Base-by-base conservation (phyloP, 2,888 invertebrate genomes). In the Dioctria rufipes region DNA sequence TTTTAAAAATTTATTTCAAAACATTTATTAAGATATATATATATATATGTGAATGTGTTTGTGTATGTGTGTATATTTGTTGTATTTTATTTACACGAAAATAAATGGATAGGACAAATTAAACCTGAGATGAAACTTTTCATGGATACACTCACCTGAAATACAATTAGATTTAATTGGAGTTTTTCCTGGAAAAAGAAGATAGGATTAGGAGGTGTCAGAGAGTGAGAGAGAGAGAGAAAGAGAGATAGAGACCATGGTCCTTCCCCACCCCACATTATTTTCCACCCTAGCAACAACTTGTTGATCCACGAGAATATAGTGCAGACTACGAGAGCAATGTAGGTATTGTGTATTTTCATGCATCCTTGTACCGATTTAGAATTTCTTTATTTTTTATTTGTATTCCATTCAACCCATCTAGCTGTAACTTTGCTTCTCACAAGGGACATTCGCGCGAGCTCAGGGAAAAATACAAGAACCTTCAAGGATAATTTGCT, bases 1-100 rank as follows among this genome's bases (percentile, higher is more conserved):
- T 77, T n/a, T 78, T 43, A 78, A 61, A 40, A 73, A 67, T 73
- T 78, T 75, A 81, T 65, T 69, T 63, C 69, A 46, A 49, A 54
- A 39, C 25, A 25, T 25, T 25, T 25, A 25, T 25, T 25, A 65
- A 58, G n/a, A 49, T 51, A n/a, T 54, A 5, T 60, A 11, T 43
- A 25, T 9, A 63, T 49, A 46, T 49, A 63, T 25, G 39, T 42
- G 9, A 25, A 2, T 25, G 25, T 25, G 0, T 25, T 25, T 25
- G 1, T 25, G 25, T 25, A 25, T 25, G 25, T 25, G 25, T 25
- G 25, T 25, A 25, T 25, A 2, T 25, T 25, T 25, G n/a, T 25
- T 25, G 25, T 25, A 25, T 25, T 25, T 25, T 25, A 25, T 25
- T 25, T 25, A 25, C 0, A 2, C 25, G 25, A 25, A 25, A 25